Evolutionary conservation across 2,888 invertebrate species (phyloP), one percentile per base, ranked within the genome.

Genomic region (Aelia acuminata): DNA sequence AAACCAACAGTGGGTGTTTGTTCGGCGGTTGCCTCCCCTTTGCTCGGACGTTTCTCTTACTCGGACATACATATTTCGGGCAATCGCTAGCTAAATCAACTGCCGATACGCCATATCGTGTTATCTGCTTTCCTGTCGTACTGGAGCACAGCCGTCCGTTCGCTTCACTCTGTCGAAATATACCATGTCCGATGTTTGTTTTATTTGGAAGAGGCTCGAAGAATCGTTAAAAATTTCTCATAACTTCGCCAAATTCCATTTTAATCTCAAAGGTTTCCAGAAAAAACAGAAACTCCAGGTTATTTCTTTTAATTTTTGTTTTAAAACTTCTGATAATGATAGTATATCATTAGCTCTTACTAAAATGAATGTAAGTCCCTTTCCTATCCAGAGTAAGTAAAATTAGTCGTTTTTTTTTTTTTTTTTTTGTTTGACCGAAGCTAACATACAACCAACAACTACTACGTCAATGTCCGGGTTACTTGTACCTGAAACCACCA

Each of bases 1-100:
- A 87, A 87, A 87, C 87, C 87, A 87, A 87, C 84, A 87, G 50
- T 31, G 13, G 49, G 11, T 87, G 87, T 87, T 87, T 87, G 75
- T 87, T 80, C 48, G 87, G 22, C n/a, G 80, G 43, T 5, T 11
- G 63, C 63, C 35, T 35, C 63, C 35, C 63, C 80, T 43, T 39
- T 47, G 43, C 43, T 39, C 35, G 43, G 80, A 80, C 80, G n/a
- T 35, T 47, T 80, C 80, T 80, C 80, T 80, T 43, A 80, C 80
- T 35, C 43, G 43, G 43, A 35, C 39, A 53, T 85, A 85, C 85
- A 85, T 85, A 85, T 85, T 85, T 85, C 85, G 49, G 26, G 3
- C 50, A 85, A 85, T 85, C 53, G 49, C 53, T 53, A n/a, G 49
- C 35, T 31, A 39, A 53, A 85, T 85, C 85, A 50, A 85, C 53